Evolutionary conservation across 2,797 vertebrate genomes (phyloP).

Genomic region (Notamacropus eugenii): DNA sequence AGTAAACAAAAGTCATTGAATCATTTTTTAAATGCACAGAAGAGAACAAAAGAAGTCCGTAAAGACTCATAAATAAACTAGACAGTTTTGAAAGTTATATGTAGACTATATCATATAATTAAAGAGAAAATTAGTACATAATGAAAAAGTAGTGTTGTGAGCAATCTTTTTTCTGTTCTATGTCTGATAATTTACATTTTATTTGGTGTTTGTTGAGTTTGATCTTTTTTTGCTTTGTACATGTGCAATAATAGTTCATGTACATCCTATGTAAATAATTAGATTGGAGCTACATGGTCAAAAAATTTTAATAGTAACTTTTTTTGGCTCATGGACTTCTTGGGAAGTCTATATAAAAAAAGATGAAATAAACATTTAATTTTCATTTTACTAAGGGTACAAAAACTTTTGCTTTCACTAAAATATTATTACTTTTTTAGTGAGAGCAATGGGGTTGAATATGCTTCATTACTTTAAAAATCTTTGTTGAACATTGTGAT

Average conservation of each 20-base stretch:
- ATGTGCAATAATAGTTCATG: too few relatives aligned
- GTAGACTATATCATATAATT: neutral
- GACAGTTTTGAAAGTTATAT: neutral
- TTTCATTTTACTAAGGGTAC: neutral
- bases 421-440: neutral
- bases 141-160: neutral
- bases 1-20: neutral
- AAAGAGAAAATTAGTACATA: too few relatives aligned
- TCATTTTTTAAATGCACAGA: neutral
- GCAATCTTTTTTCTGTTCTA: neutral
- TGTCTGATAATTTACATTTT: neutral
- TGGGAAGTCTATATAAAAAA: neutral
- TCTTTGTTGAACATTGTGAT: neutral
- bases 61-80: neutral
- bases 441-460: neutral
- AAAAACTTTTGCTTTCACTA: neutral
- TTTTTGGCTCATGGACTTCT: too few relatives aligned
- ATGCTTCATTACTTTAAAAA: neutral
- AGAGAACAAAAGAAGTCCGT: neutral
- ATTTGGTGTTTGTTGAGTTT: neutral
- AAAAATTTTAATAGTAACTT: neutral
- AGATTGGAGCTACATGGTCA: too few relatives aligned
- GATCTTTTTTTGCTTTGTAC: too few relatives aligned
- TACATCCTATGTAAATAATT: too few relatives aligned
- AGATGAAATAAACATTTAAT: neutral